Evolutionary conservation across 2,888 invertebrate species (phyloP).

Genomic region (Spisula subtruncata): DNA sequence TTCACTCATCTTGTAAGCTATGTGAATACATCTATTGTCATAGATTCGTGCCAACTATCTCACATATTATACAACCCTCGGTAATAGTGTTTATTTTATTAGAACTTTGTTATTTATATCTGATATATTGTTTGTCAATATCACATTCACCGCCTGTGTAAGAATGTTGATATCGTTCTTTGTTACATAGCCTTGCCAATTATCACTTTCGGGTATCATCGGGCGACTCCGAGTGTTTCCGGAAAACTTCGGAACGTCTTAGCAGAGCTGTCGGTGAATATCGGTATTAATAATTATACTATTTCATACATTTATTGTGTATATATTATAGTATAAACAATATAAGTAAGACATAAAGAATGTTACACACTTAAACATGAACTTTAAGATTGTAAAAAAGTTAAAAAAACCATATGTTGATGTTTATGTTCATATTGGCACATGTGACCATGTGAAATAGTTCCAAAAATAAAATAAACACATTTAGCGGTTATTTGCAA

Average conservation of each 20-base stretch:
- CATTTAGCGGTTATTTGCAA: no score
- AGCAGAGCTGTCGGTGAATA: neutral
- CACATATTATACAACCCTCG: neutral
- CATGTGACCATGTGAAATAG: no score
- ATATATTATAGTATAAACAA: no score
- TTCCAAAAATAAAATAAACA: no score
- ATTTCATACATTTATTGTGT: no score
- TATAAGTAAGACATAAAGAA: no score
- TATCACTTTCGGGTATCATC: neutral
- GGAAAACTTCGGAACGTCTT: neutral
- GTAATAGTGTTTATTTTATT: conserved; percentile 1
- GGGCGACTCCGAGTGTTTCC: neutral
- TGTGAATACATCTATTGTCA: neutral
- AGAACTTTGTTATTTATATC: neutral
- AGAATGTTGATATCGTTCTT: neutral
- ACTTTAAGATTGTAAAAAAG: no score
- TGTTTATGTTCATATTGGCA: no score
- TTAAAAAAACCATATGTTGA: no score
- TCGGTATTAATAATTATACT: no score
- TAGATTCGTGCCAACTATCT: neutral
- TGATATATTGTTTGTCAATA: conserved; percentile 4
- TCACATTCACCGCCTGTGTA: neutral
- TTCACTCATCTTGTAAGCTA: neutral
- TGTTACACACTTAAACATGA: no score
- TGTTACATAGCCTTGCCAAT: neutral